Evolutionary conservation across 2,797 vertebrate species (phyloP).

Genomic region (Meriones psammophilus): DNA sequence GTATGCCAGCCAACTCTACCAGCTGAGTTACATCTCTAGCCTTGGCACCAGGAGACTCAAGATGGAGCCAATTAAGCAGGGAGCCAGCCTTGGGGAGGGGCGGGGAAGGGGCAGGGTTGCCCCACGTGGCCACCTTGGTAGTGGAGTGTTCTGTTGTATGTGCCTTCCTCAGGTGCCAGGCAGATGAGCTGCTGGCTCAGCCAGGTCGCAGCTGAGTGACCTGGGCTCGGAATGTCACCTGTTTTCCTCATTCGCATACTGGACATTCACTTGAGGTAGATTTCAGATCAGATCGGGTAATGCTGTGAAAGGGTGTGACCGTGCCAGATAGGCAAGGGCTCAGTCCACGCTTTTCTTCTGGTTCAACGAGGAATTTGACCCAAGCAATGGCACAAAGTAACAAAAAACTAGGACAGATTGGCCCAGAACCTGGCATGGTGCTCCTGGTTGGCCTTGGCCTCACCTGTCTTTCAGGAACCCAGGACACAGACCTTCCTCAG

Average conservation of each 20-base stretch:
- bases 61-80: not conserved
- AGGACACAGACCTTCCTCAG: not conserved
- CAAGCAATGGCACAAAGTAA: conserved; percentile 6
- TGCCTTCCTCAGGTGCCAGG: not conserved
- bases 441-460: conserved; percentile 42
- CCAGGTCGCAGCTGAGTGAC: not conserved
- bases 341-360: not conserved
- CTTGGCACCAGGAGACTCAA: not conserved
- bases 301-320: not conserved
- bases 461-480: not conserved
- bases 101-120: not conserved
- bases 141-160: not conserved
- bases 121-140: not conserved
- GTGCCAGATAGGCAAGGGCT: not conserved
- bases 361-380: conserved; percentile 21
- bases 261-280: not conserved
- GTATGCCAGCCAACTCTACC: not conserved
- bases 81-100: not conserved
- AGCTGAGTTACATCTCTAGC: not conserved
- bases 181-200: not conserved
- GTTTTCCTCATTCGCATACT: not conserved
- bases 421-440: not conserved
- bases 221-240: not conserved
- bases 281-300: conserved; percentile 36
- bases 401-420: not conserved